Conservation (phyloP, 2,797 vertebrate genomes). For the Spinibarbus caldwelli region DNA sequence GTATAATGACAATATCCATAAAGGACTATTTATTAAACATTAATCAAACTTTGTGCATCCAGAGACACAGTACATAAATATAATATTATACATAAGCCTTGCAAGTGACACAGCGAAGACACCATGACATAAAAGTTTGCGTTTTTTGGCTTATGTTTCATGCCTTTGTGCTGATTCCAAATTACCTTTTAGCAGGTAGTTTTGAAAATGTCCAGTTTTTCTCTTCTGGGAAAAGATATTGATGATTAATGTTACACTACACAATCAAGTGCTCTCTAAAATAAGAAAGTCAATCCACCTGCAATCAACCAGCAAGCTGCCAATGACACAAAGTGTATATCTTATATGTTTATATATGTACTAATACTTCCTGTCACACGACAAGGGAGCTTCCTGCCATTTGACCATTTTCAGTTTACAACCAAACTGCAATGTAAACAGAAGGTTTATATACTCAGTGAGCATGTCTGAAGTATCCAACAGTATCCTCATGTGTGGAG, state of each 20-base stretch:
- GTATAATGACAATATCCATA: background rate
- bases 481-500: background rate
- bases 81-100: background rate
- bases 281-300: background rate
- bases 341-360: background rate
- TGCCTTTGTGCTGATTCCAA: background rate
- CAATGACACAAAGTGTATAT: background rate
- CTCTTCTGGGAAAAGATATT: background rate
- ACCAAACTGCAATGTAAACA: background rate
- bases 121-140: background rate
- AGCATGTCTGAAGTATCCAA: background rate
- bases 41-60: conserved; percentile 10
- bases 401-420: background rate
- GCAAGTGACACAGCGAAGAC: background rate
- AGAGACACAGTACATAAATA: background rate
- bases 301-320: background rate
- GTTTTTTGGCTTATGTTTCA: background rate
- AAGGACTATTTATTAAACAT: background rate
- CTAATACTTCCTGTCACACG: background rate
- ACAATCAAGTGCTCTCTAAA: conserved; percentile 1
- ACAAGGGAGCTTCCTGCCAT: background rate
- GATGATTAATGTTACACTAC: background rate
- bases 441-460: background rate
- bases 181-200: background rate
- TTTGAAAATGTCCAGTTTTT: background rate